A percentile compares a stretch with the other conserved stretches of the same genome.
Evolutionary conservation across 2,888 invertebrate genomes (phyloP).

Genomic region (Rapana venosa): DNA sequence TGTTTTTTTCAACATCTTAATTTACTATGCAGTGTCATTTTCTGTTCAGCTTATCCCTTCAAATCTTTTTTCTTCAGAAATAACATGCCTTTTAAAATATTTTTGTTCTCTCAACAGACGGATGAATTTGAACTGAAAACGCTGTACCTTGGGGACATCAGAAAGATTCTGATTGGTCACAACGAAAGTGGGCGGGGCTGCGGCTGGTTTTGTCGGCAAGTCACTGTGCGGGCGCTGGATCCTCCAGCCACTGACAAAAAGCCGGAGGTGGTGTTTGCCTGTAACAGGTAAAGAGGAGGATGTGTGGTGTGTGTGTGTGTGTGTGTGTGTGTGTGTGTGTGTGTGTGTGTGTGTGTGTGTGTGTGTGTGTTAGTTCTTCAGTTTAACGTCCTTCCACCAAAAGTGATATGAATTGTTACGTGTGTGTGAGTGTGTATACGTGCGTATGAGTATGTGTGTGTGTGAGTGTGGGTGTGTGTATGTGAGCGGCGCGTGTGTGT

Average conservation of each 20-base stretch:
- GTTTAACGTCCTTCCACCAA: too few relatives aligned
- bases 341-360: background rate
- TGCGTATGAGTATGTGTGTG: too few relatives aligned
- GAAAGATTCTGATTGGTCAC: slow-evolving; percentile 68
- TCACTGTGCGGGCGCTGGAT: slow-evolving; percentile 53
- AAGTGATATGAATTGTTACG: background rate
- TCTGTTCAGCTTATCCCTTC: too few relatives aligned
- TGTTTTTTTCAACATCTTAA: too few relatives aligned
- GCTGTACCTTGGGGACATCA: slow-evolving; percentile 64
- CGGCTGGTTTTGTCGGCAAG: slow-evolving; percentile 70
- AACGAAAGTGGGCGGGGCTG: slow-evolving; percentile 63
- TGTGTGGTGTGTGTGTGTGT: background rate
- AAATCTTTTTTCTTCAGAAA: too few relatives aligned
- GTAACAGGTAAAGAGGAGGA: slow-evolving; percentile 70
- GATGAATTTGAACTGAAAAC: slow-evolving; percentile 66
- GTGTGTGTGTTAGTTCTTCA: background rate
- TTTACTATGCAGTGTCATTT: too few relatives aligned
- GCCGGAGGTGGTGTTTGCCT: slow-evolving; percentile 64
- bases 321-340: background rate
- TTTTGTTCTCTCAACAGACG: slow-evolving; percentile 52
- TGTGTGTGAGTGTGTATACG: background rate
- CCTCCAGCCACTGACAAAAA: slow-evolving; percentile 54
- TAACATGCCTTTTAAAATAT: too few relatives aligned
- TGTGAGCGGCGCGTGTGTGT: too few relatives aligned
- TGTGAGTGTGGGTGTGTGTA: too few relatives aligned